Conservation (phyloP, 2,888 invertebrate genomes). For the Chironomus riparius region DNA sequence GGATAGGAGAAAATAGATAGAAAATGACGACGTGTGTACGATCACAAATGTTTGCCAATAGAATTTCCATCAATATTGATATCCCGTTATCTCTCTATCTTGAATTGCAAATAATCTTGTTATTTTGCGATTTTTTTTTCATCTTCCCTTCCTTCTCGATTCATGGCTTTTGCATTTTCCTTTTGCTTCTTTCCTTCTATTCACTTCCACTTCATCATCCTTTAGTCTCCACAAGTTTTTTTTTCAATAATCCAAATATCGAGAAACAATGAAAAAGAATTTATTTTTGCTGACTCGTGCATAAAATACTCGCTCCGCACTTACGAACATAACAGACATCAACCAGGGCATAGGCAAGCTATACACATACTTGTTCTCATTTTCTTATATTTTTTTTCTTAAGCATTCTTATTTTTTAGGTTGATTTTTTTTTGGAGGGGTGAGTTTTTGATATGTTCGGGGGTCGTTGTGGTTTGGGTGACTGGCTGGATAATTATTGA, state of each 20-base stretch:
- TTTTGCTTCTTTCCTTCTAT: neutral
- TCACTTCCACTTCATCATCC: neutral
- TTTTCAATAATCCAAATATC: conserved; percentile 4
- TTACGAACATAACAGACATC: neutral
- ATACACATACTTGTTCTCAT: neutral
- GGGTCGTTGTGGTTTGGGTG: too few relatives aligned
- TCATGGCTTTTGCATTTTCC: neutral
- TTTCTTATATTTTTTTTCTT: too few relatives aligned
- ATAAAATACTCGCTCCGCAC: neutral
- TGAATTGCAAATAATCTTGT: conserved; percentile 24
- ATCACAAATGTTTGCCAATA: neutral
- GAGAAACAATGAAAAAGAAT: conserved; percentile 4
- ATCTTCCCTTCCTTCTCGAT: conserved; percentile 3
- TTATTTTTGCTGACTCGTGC: neutral
- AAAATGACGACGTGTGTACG: neutral
- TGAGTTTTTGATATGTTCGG: too few relatives aligned
- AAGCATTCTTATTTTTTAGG: too few relatives aligned
- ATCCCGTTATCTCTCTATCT: conserved; percentile 23
- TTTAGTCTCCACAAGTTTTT: neutral
- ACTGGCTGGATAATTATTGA: too few relatives aligned
- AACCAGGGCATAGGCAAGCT: neutral
- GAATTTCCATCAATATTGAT: conserved; percentile 26
- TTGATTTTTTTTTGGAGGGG: too few relatives aligned
- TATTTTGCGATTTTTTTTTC: conserved; percentile 16
- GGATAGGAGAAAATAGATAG: neutral